Percentiles rank a stretch among this genome's conserved stretches.
Conservation (phyloP, 1,140 invertebrate genomes). For the Schlechtendalia chinensis region DNA sequence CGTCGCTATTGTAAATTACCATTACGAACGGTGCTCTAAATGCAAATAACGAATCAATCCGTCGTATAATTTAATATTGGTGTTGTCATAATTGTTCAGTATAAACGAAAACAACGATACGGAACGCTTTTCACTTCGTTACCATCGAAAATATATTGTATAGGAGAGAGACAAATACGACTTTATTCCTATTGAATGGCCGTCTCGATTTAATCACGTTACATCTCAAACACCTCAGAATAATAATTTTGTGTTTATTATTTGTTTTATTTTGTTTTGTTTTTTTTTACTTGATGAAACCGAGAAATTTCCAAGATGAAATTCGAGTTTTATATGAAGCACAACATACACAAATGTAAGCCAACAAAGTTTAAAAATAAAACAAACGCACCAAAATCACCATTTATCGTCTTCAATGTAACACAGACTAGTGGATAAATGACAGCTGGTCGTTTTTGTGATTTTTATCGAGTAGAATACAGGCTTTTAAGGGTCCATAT, state of each 20-base stretch:
- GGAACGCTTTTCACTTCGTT: slow-evolving; percentile 10
- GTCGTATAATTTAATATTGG: slow-evolving; percentile 18
- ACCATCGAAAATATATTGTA: neutral
- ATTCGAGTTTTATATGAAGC: neutral
- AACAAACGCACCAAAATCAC: neutral
- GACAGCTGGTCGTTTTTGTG: too few relatives aligned
- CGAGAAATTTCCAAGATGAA: neutral
- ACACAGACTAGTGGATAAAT: too few relatives aligned
- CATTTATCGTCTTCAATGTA: neutral
- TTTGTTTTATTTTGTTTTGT: neutral
- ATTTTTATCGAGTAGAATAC: too few relatives aligned
- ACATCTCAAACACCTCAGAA: slow-evolving; percentile 2
- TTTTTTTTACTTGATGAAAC: neutral
- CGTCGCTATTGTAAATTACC: neutral
- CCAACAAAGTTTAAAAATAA: neutral
- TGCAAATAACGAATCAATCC: neutral
- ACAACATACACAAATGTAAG: neutral
- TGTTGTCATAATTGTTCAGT: neutral
- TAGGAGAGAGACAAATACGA: neutral
- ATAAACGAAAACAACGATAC: neutral
- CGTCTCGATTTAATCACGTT: neutral
- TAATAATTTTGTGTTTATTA: neutral
- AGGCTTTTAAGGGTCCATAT: too few relatives aligned
- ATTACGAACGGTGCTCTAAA: neutral
- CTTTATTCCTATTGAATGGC: neutral